Evolutionary conservation across 2,888 invertebrate genomes (phyloP), one percentile per base, ranked within the genome.

Genomic region (Athetis lepigone): DNA sequence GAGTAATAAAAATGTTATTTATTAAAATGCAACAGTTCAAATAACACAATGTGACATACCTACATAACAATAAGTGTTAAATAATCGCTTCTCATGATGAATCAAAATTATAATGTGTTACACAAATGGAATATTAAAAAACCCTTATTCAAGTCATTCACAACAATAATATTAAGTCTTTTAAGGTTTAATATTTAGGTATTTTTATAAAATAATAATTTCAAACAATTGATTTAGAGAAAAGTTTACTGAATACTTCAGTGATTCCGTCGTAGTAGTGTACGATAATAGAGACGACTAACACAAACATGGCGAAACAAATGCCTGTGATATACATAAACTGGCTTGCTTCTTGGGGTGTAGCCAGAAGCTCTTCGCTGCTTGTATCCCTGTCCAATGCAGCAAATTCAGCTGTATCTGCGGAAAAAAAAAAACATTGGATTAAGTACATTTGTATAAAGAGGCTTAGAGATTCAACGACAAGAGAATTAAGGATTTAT

Each of bases 321-420:
- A 97, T 94, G 45, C 96, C 96, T 2, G 95, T 91, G 27, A 95
- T 90, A 79, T 96, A 96, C 89, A 96, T 95, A 42, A 96, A 94
- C 82, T 96, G 96, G 72, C 95, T 96, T 21, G 96, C 95, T 83
- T 96, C 96, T 54, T 94, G 95, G 0, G 95, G 95, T 8, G 95
- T 93, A 16, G 95, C 95, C 13, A 95, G 82, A 13, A 94, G 86
- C 69, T 95, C 94, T 71, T 96, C 94, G 67, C 92, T 95, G 73
- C 95, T 95, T 0, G 92, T 84, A 59, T 95, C 95, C 21, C 92
- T 88, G 75, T 95, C 95, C 57, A 95, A 86, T 0, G 92, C 92
- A 75, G 93, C 93, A 75, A 96, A 95, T 63, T 92, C 91, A 4
- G 95, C 94, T 16, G 95, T 95, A 73, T 92, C 93, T 95, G 82